Percentiles rank a stretch among this genome's conserved stretches.
Conservation (phyloP, 2,888 invertebrate species). For the Pachymerium ferrugineum region DNA sequence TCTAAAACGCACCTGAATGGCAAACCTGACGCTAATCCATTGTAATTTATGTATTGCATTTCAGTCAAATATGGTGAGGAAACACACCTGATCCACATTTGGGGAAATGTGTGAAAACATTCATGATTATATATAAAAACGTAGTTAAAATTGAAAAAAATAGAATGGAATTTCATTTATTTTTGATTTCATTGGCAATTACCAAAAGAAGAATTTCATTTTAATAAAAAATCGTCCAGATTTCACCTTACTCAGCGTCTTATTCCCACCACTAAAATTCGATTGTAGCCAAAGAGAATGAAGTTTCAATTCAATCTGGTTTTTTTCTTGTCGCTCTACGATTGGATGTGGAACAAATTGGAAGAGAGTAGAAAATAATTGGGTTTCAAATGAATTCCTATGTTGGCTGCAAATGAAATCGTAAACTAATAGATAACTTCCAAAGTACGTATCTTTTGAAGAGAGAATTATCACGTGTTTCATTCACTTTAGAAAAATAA, state of each 20-base stretch:
- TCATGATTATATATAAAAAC: too few relatives aligned
- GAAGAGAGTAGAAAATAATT: constrained; percentile 16
- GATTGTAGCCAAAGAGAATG: constrained; percentile 15
- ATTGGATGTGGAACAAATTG: constrained; percentile 19
- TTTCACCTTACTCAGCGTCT: constrained; percentile 5
- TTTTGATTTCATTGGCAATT: too few relatives aligned
- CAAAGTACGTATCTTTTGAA: too few relatives aligned
- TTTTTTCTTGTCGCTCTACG: constrained; percentile 7
- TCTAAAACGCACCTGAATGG: not conserved
- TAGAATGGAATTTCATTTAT: too few relatives aligned
- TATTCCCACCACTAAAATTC: constrained; percentile 1
- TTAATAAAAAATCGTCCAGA: not conserved
- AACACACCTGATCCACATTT: constrained; percentile 5
- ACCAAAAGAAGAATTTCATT: too few relatives aligned
- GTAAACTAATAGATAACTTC: constrained; percentile 5
- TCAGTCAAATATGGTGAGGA: not conserved
- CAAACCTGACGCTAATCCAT: not conserved
- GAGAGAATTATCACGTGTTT: too few relatives aligned
- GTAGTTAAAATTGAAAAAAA: too few relatives aligned
- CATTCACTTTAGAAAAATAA: too few relatives aligned
- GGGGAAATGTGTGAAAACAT: too few relatives aligned
- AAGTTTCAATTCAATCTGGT: constrained; percentile 16
- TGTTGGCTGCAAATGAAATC: constrained; percentile 13
- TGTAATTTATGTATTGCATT: not conserved
- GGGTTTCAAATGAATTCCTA: constrained; percentile 19